Evolutionary conservation across 2,113 vertebrate genomes (phyloP).

Genomic region (Corythoichthys haematopterus): DNA sequence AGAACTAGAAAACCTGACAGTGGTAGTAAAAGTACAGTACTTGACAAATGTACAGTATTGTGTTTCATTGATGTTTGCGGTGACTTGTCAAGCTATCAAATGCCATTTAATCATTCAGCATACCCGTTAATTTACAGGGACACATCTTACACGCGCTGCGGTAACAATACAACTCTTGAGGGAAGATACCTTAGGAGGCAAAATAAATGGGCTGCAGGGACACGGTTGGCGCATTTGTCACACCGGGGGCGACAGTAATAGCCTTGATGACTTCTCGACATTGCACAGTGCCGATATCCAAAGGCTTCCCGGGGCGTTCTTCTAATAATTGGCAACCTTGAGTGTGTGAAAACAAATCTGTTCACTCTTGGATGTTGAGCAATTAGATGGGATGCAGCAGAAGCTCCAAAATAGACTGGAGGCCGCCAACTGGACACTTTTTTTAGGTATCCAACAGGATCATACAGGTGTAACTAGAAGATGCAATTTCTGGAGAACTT

Average conservation of each 20-base stretch:
- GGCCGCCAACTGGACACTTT: not conserved
- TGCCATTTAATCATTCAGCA: not conserved
- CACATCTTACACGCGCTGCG: not conserved
- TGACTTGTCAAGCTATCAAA: not conserved
- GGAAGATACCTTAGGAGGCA: not conserved
- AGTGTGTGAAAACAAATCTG: slow-evolving; percentile 16
- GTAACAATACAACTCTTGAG: not conserved
- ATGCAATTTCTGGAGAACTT: no score
- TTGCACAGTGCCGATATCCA: slow-evolving; percentile 25
- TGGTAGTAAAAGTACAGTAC: not conserved
- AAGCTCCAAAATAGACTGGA: not conserved
- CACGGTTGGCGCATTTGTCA: slow-evolving; percentile 7
- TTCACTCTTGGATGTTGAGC: not conserved
- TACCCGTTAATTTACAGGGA: not conserved
- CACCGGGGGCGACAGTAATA: slow-evolving; percentile 20
- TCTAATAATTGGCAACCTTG: slow-evolving; percentile 25
- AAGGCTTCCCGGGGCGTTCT: slow-evolving; percentile 13
- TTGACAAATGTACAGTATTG: not conserved
- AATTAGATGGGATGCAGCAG: slow-evolving; percentile 22
- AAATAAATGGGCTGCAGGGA: slow-evolving; percentile 6
- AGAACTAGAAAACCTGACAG: not conserved
- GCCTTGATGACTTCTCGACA: slow-evolving; percentile 15
- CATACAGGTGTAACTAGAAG: not conserved
- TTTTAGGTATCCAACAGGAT: not conserved
- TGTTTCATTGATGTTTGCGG: not conserved